Conservation (phyloP, 2,888 invertebrate genomes). For the Phortica magna region DNA sequence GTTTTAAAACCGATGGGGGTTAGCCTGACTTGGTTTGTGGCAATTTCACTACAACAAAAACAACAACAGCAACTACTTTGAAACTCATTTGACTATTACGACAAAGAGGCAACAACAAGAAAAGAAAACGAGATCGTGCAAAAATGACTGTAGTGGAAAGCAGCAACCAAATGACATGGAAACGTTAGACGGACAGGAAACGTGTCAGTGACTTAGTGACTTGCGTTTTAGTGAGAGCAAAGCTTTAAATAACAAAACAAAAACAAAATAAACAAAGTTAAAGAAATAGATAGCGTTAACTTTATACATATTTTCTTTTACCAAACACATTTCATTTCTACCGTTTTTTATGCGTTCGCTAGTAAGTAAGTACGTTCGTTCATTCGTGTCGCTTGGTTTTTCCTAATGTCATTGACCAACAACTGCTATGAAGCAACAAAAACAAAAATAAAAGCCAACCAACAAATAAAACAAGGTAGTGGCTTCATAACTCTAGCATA, state of each 20-base stretch:
- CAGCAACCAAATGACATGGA: slow-evolving; percentile 8
- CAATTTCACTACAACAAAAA: slow-evolving; percentile 15
- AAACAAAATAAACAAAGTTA: slow-evolving; percentile 48
- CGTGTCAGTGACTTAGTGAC: slow-evolving; percentile 62
- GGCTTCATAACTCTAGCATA: not conserved
- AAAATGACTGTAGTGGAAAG: not conserved
- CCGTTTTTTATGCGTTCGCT: not conserved
- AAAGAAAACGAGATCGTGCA: slow-evolving; percentile 4
- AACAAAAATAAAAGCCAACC: slow-evolving; percentile 11
- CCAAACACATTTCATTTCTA: slow-evolving; percentile 36
- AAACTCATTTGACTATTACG: slow-evolving; percentile 31
- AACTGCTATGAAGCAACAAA: slow-evolving; percentile 40
- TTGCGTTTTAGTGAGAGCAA: slow-evolving; percentile 53
- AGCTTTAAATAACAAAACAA: not conserved
- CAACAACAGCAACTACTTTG: not conserved
- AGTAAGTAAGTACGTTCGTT: too few relatives aligned
- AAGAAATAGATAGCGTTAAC: slow-evolving; percentile 46
- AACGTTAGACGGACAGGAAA: slow-evolving; percentile 58
- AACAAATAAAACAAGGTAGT: not conserved
- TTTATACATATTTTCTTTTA: slow-evolving; percentile 63
- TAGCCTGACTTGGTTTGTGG: not conserved
- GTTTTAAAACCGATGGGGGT: not conserved
- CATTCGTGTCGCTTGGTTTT: not conserved
- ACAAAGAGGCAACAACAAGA: slow-evolving; percentile 24
- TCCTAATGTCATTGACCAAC: slow-evolving; percentile 71